These are phyloP conservation scores for Atethmia centrago DNA, from an alignment of 2,888 invertebrate species.

Conservation along the genomic window DNA sequence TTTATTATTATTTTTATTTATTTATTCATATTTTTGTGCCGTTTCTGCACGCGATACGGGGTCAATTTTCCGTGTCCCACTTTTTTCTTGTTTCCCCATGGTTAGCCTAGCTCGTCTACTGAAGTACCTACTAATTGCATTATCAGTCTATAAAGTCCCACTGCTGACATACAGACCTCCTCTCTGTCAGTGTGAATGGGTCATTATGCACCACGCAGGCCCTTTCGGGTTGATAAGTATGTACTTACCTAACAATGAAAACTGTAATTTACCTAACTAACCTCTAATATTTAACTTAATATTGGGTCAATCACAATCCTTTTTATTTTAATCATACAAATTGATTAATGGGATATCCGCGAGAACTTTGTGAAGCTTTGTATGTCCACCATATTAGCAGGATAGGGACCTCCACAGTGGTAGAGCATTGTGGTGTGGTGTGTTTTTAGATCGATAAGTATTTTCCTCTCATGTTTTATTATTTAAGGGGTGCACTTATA, in stretches of 20 bases:
- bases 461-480: too few relatives aligned
- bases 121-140: too few relatives aligned
- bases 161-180: too few relatives aligned
- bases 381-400: too few relatives aligned
- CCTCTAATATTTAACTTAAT: too few relatives aligned
- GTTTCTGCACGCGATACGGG: neutral
- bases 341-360: too few relatives aligned
- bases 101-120: neutral
- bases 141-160: neutral
- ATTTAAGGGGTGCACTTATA: too few relatives aligned
- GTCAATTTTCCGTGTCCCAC: neutral
- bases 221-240: neutral
- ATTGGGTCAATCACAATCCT: neutral
- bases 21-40: neutral
- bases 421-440: neutral
- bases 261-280: too few relatives aligned
- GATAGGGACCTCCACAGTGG: too few relatives aligned
- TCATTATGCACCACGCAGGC: too few relatives aligned
- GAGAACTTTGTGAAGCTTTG: neutral
- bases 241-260: neutral
- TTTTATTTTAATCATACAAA: neutral
- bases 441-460: conserved; percentile 2
- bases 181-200: neutral
- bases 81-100: neutral
- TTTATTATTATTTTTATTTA: too few relatives aligned